Conservation (phyloP, 2,113 vertebrate species). For the Nannobrachium achirus region DNA sequence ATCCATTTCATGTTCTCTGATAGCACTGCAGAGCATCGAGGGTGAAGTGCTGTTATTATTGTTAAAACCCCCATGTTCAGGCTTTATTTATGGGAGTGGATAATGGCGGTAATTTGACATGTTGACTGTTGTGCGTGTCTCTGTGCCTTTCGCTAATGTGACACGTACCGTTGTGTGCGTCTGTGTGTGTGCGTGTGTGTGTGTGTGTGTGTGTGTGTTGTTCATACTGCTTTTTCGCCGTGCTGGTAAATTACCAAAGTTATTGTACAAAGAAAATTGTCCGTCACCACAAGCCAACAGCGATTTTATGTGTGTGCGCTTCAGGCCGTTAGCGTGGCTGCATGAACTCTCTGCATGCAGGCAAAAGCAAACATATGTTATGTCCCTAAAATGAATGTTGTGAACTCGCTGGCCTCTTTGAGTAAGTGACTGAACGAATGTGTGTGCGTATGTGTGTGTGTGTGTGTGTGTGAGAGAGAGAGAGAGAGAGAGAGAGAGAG, state of each 20-base stretch:
- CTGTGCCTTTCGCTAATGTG: conserved; percentile 56
- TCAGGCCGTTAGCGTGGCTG: conserved; percentile 27
- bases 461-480: not conserved
- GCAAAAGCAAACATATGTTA: conserved; percentile 25
- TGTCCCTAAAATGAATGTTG: conserved; percentile 36
- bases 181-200: conserved; percentile 26
- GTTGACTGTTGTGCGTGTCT: conserved; percentile 57
- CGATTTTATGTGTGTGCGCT: conserved; percentile 40
- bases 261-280: conserved; percentile 55
- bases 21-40: conserved; percentile 68
- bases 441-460: not conserved
- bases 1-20: conserved; percentile 61
- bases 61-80: conserved; percentile 71
- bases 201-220: conserved; percentile 5
- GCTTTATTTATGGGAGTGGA: conserved; percentile 70
- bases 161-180: conserved; percentile 35
- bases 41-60: conserved; percentile 76
- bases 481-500: too few relatives aligned
- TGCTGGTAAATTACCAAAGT: conserved; percentile 56
- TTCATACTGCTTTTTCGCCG: conserved; percentile 13
- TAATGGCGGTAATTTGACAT: conserved; percentile 75
- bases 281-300: conserved; percentile 46
- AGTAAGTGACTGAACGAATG: conserved; percentile 1
- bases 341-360: conserved; percentile 20
- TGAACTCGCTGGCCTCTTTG: conserved; percentile 41